Conservation (phyloP, 2,888 invertebrate genomes). For the Microplitis manilae region DNA sequence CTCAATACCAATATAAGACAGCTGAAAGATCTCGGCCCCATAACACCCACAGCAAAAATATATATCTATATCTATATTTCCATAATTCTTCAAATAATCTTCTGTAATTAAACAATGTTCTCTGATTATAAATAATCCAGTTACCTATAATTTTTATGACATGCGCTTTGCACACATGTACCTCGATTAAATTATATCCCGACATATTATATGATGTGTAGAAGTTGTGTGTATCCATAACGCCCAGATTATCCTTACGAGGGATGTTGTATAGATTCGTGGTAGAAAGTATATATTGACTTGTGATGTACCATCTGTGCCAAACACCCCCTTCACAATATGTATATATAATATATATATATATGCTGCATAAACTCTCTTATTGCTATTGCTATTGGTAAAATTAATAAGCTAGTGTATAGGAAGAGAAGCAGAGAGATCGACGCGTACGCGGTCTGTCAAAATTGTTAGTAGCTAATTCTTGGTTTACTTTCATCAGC, state of each 20-base stretch:
- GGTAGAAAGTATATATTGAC: conserved; percentile 66
- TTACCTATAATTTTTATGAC: background rate
- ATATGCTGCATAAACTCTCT: conserved; percentile 36
- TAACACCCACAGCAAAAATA: no score
- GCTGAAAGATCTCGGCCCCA: no score
- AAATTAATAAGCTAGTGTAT: conserved; percentile 67
- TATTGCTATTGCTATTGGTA: conserved; percentile 57
- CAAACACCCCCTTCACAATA: conserved; percentile 19
- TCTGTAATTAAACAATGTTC: background rate
- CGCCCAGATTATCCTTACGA: conserved; percentile 40
- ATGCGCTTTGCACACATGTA: background rate
- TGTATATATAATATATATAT: background rate
- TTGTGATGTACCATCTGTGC: conserved; percentile 68
- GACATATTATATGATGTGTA: background rate
- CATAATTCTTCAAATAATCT: no score
- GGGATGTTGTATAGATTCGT: conserved; percentile 48
- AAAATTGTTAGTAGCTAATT: conserved; percentile 65
- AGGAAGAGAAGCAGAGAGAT: background rate
- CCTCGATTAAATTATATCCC: background rate
- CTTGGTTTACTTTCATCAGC: conserved; percentile 49
- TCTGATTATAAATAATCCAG: background rate
- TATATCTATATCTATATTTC: no score
- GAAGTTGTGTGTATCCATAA: conserved; percentile 25
- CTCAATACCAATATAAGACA: background rate
- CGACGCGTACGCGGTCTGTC: conserved; percentile 55